Conservation (phyloP, 2,888 invertebrate genomes). For the Xanthia icteritia region DNA sequence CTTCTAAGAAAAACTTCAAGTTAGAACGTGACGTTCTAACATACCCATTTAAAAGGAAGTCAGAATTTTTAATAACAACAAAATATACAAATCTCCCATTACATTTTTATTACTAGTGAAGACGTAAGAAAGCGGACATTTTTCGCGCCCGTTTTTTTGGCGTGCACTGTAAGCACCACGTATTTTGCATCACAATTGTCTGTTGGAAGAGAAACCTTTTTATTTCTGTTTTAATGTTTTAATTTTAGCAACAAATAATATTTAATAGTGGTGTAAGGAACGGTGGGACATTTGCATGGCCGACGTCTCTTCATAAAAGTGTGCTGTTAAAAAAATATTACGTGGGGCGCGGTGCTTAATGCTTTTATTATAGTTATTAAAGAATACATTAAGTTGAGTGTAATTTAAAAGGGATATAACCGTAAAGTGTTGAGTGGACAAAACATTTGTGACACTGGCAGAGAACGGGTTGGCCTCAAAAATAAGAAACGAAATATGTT, state of each 20-base stretch:
- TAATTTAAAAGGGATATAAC: conserved; percentile 47
- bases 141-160: conserved; percentile 73
- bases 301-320: conserved; percentile 62
- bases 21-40: conserved; percentile 31
- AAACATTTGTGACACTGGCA: conserved; percentile 6
- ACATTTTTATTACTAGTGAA: conserved; percentile 69
- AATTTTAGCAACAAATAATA: conserved; percentile 88
- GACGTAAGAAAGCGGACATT: conserved; percentile 71
- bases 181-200: conserved; percentile 87
- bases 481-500: not conserved
- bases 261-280: conserved; percentile 85
- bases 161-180: conserved; percentile 71
- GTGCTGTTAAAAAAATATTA: conserved; percentile 69
- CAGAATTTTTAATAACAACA: conserved; percentile 66
- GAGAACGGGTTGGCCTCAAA: not conserved
- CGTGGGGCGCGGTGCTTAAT: conserved; percentile 57
- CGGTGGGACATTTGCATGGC: conserved; percentile 82
- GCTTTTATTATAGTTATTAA: conserved; percentile 66
- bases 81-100: conserved; percentile 64
- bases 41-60: conserved; percentile 61
- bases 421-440: conserved; percentile 37
- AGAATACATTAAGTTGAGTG: conserved; percentile 54
- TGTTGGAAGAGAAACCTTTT: conserved; percentile 75
- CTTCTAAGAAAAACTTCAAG: conserved; percentile 1
- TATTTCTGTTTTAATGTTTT: conserved; percentile 84